These are phyloP conservation scores for Polypterus bichir DNA, from an alignment of 2,113 vertebrate genomes.

Conservation along the genomic window DNA sequence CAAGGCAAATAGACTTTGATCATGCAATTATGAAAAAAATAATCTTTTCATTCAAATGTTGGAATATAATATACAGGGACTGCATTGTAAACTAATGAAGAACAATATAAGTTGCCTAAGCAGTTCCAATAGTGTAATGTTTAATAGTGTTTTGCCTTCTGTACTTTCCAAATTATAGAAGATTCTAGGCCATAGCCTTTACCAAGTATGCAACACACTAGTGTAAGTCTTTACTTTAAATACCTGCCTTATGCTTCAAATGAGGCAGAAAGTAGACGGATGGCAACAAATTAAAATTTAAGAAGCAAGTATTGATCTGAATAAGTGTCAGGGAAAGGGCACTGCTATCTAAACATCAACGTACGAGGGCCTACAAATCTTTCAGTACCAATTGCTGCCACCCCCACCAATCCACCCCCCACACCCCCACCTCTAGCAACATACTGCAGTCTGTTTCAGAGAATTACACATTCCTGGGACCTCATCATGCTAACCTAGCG, in stretches of 20 bases:
- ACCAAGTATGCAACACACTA: not conserved
- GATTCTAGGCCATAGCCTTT: not conserved
- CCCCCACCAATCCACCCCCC: conserved; percentile 4
- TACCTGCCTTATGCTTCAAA: conserved; percentile 11
- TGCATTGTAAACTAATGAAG: too few species aligned
- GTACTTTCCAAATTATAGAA: not conserved
- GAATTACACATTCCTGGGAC: too few species aligned
- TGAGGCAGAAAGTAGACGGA: conserved; percentile 17
- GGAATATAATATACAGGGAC: too few species aligned
- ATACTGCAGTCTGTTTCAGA: too few species aligned
- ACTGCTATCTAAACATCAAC: conserved; percentile 16
- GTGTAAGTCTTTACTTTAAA: conserved; percentile 1
- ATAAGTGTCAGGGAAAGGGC: conserved; percentile 22
- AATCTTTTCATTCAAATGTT: too few species aligned
- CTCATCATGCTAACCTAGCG: too few species aligned
- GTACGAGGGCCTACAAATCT: conserved; percentile 4
- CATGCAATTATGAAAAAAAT: too few species aligned
- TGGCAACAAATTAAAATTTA: conserved; percentile 25
- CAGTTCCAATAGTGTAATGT: not conserved
- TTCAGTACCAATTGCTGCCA: not conserved
- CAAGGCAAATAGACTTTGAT: too few species aligned
- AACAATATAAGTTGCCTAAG: too few species aligned
- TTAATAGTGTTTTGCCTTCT: not conserved
- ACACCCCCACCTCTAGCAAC: conserved; percentile 3
- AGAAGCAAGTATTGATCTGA: conserved; percentile 26